phyloP scores from a whole-genome alignment of 1,140 invertebrate genomes.

The Nebria ingens region DNA sequence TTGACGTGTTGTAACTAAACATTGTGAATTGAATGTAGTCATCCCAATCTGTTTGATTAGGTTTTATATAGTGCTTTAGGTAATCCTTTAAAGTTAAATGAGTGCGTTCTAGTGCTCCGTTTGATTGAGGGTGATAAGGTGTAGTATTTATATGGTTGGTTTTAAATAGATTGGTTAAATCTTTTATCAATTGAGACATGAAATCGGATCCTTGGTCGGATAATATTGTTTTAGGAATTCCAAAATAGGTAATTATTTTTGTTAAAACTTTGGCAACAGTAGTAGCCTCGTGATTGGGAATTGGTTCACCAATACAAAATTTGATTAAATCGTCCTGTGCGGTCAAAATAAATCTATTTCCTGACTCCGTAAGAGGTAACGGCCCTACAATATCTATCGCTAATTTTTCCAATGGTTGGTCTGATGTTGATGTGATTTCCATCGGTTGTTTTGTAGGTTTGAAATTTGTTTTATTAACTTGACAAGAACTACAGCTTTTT shows the following conservation, averaged over 20 bases:
- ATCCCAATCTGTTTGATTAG: constrained; percentile 35
- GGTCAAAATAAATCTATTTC: constrained; percentile 27
- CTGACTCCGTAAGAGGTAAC: constrained; percentile 16
- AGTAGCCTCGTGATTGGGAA: constrained; percentile 22
- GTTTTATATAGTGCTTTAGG: constrained; percentile 31
- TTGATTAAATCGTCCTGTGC: constrained; percentile 28
- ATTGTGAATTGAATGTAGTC: constrained; percentile 31
- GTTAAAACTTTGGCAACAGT: constrained; percentile 23
- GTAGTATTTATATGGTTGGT: constrained; percentile 28
- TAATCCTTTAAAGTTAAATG: constrained; percentile 33
- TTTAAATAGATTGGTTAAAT: constrained; percentile 28
- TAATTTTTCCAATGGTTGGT: constrained; percentile 26
- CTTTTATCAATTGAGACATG: constrained; percentile 25
- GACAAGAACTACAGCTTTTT: constrained; percentile 26
- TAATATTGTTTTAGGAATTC: constrained; percentile 25
- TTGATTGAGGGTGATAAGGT: constrained; percentile 34
- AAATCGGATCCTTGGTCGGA: constrained; percentile 28
- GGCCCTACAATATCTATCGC: constrained; percentile 27
- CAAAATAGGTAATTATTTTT: constrained; percentile 24
- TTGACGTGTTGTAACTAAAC: constrained; percentile 37
- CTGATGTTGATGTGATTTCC: constrained; percentile 28
- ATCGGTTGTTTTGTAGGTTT: constrained; percentile 28
- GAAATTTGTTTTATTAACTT: constrained; percentile 29
- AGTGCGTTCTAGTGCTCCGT: constrained; percentile 31
- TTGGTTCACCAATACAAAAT: constrained; percentile 18